Evolutionary conservation across 1,140 invertebrate species (phyloP), one percentile per base, ranked within the genome.

Genomic region (Zaprionus lachaisei): DNA sequence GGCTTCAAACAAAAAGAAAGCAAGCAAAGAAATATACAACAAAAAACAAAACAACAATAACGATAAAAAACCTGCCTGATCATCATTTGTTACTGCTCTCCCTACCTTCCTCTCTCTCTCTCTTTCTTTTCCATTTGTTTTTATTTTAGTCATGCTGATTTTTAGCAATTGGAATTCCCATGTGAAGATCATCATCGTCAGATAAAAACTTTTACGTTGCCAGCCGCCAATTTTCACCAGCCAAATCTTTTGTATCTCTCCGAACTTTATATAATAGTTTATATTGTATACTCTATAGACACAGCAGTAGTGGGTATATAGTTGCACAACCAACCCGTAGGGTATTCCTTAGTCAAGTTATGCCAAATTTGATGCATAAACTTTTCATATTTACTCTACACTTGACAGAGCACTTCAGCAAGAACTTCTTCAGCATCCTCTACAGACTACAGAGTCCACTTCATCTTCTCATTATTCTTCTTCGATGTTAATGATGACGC

Each of bases 121-220:
- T 49, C 22, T 69, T 14, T 9, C 54, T 49, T 12, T 58, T 58
- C 17, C 47, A 80, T 63, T 63, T 66, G 64, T 70, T 86, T 73
- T 80, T 75, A 68, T 73, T 89, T 84, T 74, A 84, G 84, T 89
- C 84, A 89, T 89, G 85, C 81, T 89, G 84, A 89, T 83, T 89
- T 83, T 81, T 72, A 74, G 79, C 75, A 81, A 79, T 67, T 87
- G 85, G 85, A 89, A 89, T 89, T 89, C 85, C 85, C 85, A 71
- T 67, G 69, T 60, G 62, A 47, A 41, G 68, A 80, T 77, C 77
- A 77, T 77, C 79, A 80, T 77, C 74, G 75, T 20, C 61, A 72
- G 74, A 86, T 81, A 85, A 79, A 82, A 87, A 83, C 82, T 85
- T 85, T 85, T 79, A 82, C 68, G 83, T 83, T 58, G 34, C 55